Evolutionary conservation across 1,140 invertebrate species (phyloP), one percentile per base, ranked within the genome.

Genomic region (Eumeta japonica): DNA sequence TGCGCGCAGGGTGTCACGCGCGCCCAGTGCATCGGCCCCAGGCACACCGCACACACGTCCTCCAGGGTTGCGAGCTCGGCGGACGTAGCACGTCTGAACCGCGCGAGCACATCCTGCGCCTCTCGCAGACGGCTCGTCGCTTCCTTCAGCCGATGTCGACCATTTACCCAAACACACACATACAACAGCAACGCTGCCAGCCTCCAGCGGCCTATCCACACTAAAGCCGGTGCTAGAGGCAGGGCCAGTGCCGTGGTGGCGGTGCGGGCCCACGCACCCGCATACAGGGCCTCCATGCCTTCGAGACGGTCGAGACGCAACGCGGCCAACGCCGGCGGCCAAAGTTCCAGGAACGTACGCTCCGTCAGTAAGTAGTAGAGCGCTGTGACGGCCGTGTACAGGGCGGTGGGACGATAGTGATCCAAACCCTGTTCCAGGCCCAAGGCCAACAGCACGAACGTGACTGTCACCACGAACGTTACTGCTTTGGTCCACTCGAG

Each of bases 401-500:
- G 12, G 0, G 77, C 58, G 0, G 83, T 85, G 0, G 87, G 87
- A 47, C 81, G 79, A 57, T 87, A 90, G 56, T 88, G 77, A 38
- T 88, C 78, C 18, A 89, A 62, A 1, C 86, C 86, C 65, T 88
- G 85, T 58, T 88, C 85, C 18, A 89, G 57, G 10, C 84, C 85
- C 37, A 89, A 82, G 0, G 88, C 84, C 0, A 89, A 70, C 3
- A 89, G 72, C 71, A 87, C 83, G 53, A 88, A 89, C 1, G 85
- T 86, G n/a, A 88, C 76, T 3, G 87, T 90, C 15, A 89, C 85
- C 15, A 87, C 79, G 52, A 89, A 90, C 1, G 87, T 88, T 13
- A 90, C 81, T 1, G 85, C 86, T 72, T 89, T 90, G 4, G 86
- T 88, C 83, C 87, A 88, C 66, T 90, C 87, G 10, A 90, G 75